Conservation (phyloP, 1,140 invertebrate genomes). For the Nautilus pompilius region DNA sequence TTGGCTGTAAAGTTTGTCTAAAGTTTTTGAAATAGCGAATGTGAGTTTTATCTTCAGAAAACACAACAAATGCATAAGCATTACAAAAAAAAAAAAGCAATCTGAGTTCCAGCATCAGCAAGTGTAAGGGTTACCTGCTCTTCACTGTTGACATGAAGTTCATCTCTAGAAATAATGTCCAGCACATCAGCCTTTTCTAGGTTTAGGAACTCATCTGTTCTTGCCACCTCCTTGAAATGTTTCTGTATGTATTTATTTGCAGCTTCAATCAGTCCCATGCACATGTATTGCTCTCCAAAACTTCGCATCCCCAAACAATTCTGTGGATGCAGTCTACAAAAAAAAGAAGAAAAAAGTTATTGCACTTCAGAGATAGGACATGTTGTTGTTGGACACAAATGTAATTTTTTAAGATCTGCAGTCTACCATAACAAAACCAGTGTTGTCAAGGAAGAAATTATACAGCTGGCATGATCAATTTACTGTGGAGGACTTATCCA, state of each 20-base stretch:
- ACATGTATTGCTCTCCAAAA: slow-evolving; percentile 81
- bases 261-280: slow-evolving; percentile 68
- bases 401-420: no score
- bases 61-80: slow-evolving; percentile 2
- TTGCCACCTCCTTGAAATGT: slow-evolving; percentile 76
- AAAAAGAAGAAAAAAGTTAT: neutral
- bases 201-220: slow-evolving; percentile 74
- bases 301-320: slow-evolving; percentile 80
- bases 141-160: slow-evolving; percentile 69
- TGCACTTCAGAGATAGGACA: no score
- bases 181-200: slow-evolving; percentile 67
- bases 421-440: no score
- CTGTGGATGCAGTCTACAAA: slow-evolving; percentile 71
- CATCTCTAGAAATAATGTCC: slow-evolving; percentile 74
- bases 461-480: no score
- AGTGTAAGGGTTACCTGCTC: slow-evolving; percentile 65
- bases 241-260: slow-evolving; percentile 81
- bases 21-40: no score
- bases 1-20: no score
- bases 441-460: no score
- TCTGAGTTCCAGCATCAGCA: no score
- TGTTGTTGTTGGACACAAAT: no score
- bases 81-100: neutral
- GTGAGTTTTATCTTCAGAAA: no score
- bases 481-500: no score